Evolutionary conservation across 2,113 vertebrate genomes (phyloP).

Genomic region (Zosterops pallidus): DNA sequence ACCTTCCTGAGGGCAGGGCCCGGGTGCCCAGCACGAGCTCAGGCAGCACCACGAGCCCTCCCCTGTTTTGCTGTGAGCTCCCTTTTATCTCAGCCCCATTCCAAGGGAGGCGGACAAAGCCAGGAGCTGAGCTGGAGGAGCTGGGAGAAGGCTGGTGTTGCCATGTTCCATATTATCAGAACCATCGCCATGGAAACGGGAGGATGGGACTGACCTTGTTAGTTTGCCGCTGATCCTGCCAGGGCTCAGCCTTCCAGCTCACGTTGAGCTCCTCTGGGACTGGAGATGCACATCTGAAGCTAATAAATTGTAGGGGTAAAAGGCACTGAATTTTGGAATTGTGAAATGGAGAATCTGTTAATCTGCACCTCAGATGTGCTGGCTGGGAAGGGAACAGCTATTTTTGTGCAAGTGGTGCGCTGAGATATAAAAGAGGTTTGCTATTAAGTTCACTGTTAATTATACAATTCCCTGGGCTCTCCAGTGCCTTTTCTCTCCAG

Average conservation of each 20-base stretch:
- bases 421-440: not conserved
- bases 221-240: conserved; percentile 28
- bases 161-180: not conserved
- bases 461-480: not conserved
- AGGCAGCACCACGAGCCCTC: not conserved
- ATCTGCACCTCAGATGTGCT: not conserved
- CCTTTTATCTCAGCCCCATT: not conserved
- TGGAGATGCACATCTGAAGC: conserved; percentile 2
- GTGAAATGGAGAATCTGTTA: not conserved
- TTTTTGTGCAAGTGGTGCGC: not conserved
- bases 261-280: not conserved
- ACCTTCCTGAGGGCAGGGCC: not conserved
- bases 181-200: conserved; percentile 50
- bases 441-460: not conserved
- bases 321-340: not conserved
- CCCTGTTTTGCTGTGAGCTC: not conserved
- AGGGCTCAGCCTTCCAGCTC: conserved; percentile 36
- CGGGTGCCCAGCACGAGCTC: fast-evolving
- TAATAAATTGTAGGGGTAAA: not conserved
- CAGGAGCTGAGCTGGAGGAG: conserved; percentile 3
- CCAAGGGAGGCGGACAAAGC: conserved; percentile 8
- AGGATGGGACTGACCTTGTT: conserved; percentile 48
- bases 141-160: not conserved
- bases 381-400: not conserved
- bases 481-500: fast-evolving